Conservation (phyloP, 2,797 vertebrate species). For the Mallotus villosus region DNA sequence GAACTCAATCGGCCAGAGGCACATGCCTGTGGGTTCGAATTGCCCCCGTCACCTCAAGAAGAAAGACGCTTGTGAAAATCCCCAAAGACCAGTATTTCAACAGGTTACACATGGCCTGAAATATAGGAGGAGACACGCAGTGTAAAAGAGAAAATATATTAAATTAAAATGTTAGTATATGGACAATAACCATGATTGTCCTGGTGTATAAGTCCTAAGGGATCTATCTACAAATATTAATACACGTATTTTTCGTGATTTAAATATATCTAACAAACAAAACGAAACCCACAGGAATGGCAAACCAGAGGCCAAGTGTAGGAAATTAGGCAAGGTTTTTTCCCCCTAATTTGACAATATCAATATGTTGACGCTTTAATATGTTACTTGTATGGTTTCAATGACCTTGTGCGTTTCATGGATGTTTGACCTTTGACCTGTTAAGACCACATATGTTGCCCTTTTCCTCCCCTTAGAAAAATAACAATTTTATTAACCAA, state of each 20-base stretch:
- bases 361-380: slow-evolving; percentile 87
- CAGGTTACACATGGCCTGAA: slow-evolving; percentile 72
- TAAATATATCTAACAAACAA: not conserved
- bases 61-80: slow-evolving; percentile 49
- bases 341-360: slow-evolving; percentile 81
- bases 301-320: slow-evolving; percentile 26
- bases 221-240: not conserved
- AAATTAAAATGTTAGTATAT: not conserved
- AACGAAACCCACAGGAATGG: not conserved
- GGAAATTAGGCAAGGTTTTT: slow-evolving; percentile 34
- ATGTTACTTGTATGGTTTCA: slow-evolving; percentile 78
- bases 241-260: not conserved
- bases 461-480: slow-evolving; percentile 76
- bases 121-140: slow-evolving; percentile 25
- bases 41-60: slow-evolving; percentile 47
- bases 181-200: not conserved
- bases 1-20: slow-evolving; percentile 60
- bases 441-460: slow-evolving; percentile 84
- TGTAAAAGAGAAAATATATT: slow-evolving; percentile 11
- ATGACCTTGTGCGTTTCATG: slow-evolving; percentile 83
- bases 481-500: slow-evolving; percentile 80
- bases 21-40: slow-evolving; percentile 57
- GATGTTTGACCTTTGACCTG: slow-evolving; percentile 87
- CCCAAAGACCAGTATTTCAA: slow-evolving; percentile 72
- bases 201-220: not conserved